Conservation (phyloP, 2,113 vertebrate species). For the Mirza zaza region DNA sequence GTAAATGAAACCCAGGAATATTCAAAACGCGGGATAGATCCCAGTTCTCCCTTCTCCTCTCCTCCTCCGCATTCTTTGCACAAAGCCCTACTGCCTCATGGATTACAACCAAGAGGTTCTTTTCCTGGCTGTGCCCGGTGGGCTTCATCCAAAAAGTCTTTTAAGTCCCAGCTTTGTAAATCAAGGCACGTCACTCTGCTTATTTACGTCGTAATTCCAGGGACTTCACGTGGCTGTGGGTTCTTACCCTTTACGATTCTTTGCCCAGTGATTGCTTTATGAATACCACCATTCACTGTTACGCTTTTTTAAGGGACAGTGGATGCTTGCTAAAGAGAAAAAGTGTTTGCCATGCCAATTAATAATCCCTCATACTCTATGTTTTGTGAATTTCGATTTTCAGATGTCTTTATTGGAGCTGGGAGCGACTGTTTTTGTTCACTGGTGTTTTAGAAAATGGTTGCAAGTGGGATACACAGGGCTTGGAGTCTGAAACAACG, state of each 20-base stretch:
- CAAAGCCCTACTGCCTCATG: not conserved
- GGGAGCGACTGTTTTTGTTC: constrained; percentile 35
- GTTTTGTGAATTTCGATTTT: constrained; percentile 30
- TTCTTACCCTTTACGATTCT: not conserved
- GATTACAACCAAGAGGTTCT: not conserved
- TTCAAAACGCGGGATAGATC: not conserved
- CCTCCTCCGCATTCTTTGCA: not conserved
- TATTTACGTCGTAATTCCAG: not conserved
- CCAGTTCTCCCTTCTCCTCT: not conserved
- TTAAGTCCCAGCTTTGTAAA: not conserved
- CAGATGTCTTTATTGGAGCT: not conserved
- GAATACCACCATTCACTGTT: not conserved
- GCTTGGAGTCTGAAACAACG: not conserved
- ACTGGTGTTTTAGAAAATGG: not conserved
- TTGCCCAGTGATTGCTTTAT: not conserved
- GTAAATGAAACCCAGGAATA: not conserved
- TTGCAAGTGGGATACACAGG: not conserved
- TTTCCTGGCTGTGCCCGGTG: not conserved
- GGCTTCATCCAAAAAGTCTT: not conserved
- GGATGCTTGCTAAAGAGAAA: not conserved
- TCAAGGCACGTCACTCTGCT: not conserved
- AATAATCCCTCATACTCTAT: not conserved
- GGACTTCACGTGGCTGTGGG: not conserved
- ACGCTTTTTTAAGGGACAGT: not conserved
- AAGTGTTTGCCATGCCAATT: not conserved